Evolutionary conservation across 2,797 vertebrate genomes (phyloP).

Genomic region (Brachyalestes nurse): DNA sequence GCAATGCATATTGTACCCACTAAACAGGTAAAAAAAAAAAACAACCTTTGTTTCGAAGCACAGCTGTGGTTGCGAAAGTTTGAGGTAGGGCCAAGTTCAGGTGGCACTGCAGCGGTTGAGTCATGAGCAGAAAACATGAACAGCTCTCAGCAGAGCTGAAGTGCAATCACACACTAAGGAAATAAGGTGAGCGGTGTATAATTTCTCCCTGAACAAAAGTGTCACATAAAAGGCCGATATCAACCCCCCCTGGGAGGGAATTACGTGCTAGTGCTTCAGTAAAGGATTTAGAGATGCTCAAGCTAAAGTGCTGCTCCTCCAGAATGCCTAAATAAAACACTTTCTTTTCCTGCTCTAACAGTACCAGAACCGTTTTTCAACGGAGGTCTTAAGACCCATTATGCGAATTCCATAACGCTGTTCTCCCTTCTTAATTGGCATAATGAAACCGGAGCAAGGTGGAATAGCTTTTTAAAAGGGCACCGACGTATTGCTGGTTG

Average conservation of each 20-base stretch:
- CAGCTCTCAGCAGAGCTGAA: slow-evolving; percentile 32
- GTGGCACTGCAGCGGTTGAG: slow-evolving; percentile 25
- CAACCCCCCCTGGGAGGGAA: slow-evolving; percentile 49
- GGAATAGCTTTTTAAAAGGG: slow-evolving; percentile 1
- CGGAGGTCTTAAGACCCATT: neutral
- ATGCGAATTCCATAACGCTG: neutral
- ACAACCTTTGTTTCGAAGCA: neutral
- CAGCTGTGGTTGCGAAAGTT: neutral
- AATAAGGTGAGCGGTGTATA: slow-evolving; percentile 37
- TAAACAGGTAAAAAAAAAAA: neutral
- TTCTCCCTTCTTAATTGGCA: slow-evolving; percentile 8
- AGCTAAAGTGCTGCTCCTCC: slow-evolving; percentile 42
- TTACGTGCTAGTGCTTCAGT: slow-evolving; percentile 54
- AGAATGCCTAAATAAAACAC: slow-evolving; percentile 48
- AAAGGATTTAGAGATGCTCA: slow-evolving; percentile 55
- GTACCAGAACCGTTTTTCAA: neutral
- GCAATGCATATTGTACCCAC: neutral
- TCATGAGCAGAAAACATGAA: slow-evolving; percentile 31
- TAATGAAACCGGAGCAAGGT: slow-evolving; percentile 9
- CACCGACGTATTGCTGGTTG: slow-evolving; percentile 1
- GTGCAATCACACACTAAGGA: slow-evolving; percentile 39
- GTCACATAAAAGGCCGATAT: slow-evolving; percentile 55
- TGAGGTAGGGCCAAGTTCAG: slow-evolving; percentile 6
- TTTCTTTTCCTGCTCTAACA: slow-evolving; percentile 20
- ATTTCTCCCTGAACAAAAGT: slow-evolving; percentile 31